Conservation (phyloP, 2,113 vertebrate species). For the Tangachromis dhanisi region DNA sequence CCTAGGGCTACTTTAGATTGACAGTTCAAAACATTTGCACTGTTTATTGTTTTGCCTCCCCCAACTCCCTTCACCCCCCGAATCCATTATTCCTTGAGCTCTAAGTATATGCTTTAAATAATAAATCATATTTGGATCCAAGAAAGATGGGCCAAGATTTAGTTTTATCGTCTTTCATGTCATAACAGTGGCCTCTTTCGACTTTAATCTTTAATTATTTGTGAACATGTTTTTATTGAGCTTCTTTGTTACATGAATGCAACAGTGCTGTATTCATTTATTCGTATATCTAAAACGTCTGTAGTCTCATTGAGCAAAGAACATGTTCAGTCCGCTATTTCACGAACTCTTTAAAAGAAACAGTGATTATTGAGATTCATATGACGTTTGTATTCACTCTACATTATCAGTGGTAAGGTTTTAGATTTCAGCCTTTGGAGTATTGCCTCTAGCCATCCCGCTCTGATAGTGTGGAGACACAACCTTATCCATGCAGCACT, state of each 20-base stretch:
- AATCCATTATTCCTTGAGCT: slow-evolving; percentile 16
- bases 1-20: slow-evolving; percentile 48
- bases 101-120: slow-evolving; percentile 54
- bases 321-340: not conserved
- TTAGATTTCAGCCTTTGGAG: slow-evolving; percentile 28
- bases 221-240: not conserved
- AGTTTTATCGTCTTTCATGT: slow-evolving; percentile 12
- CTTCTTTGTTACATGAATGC: not conserved
- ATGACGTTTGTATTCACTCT: not conserved
- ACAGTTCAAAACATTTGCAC: slow-evolving; percentile 52
- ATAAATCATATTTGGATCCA: slow-evolving; percentile 45
- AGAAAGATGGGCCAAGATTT: slow-evolving; percentile 3
- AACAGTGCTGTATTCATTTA: not conserved
- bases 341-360: not conserved
- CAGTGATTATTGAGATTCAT: slow-evolving; percentile 3
- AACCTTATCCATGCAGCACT: slow-evolving; percentile 20
- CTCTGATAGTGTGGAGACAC: not conserved
- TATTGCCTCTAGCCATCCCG: not conserved
- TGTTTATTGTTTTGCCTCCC: slow-evolving; percentile 58
- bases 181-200: not conserved
- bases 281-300: not conserved
- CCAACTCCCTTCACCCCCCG: rapidly evolving
- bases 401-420: slow-evolving; percentile 31
- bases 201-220: slow-evolving; percentile 2
- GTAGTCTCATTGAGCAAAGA: not conserved